Conservation (phyloP, 2,888 invertebrate species). For the Mythimna lalbum region DNA sequence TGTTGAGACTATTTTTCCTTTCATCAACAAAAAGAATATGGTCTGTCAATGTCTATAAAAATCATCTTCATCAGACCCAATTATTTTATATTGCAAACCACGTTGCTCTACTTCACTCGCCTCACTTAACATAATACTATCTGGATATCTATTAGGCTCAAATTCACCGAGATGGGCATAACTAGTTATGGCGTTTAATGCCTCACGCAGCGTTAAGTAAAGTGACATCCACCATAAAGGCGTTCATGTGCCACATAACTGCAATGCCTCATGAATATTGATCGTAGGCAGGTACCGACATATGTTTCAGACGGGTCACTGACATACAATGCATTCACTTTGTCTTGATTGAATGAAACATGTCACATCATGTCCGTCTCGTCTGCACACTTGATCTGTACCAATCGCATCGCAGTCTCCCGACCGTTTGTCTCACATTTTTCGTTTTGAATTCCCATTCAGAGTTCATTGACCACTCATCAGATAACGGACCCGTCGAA, state of each 20-base stretch:
- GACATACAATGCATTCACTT: constrained; percentile 76
- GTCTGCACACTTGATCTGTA: constrained; percentile 63
- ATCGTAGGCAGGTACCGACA: constrained; percentile 69
- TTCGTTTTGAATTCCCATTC: constrained; percentile 69
- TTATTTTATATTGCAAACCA: constrained; percentile 5
- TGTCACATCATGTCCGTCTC: constrained; percentile 67
- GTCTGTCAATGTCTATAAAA: background rate
- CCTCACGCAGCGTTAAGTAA: constrained; percentile 62
- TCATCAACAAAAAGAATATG: background rate
- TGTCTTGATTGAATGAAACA: constrained; percentile 84
- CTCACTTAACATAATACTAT: constrained; percentile 34
- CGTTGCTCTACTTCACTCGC: constrained; percentile 31
- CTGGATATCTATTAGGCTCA: constrained; percentile 53
- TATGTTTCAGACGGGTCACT: constrained; percentile 71
- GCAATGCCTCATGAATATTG: constrained; percentile 72
- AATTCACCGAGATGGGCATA: constrained; percentile 53
- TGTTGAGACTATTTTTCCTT: background rate
- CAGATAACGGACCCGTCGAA: constrained; percentile 73
- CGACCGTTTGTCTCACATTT: constrained; percentile 62
- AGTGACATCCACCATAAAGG: constrained; percentile 67
- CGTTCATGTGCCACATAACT: constrained; percentile 65
- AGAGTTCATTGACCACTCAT: constrained; percentile 71
- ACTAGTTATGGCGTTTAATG: constrained; percentile 63
- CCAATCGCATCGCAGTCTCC: constrained; percentile 36
- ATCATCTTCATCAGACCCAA: background rate